Evolutionary conservation across 2,888 invertebrate species (phyloP).

Genomic region (Lasius fuliginosus): DNA sequence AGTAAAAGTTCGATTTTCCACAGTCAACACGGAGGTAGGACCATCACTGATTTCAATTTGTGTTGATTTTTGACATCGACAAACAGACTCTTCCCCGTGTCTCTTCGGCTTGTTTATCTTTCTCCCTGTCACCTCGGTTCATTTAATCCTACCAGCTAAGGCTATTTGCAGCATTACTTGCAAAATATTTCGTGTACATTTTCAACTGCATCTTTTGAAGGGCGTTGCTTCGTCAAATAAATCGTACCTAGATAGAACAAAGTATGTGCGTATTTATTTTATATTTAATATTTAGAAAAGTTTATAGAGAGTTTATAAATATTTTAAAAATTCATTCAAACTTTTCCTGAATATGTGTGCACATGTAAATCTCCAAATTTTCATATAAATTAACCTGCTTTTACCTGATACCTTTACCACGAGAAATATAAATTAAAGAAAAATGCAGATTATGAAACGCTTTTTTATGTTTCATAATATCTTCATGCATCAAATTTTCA

Average conservation of each 20-base stretch:
- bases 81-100: slow-evolving; percentile 80
- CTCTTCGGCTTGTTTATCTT: slow-evolving; percentile 81
- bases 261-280: not conserved
- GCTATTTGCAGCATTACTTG: slow-evolving; percentile 81
- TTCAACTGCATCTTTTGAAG: slow-evolving; percentile 54
- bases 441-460: not conserved
- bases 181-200: slow-evolving; percentile 81
- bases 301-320: slow-evolving; percentile 17
- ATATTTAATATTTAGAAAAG: slow-evolving; percentile 49
- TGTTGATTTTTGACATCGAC: slow-evolving; percentile 85
- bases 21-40: slow-evolving; percentile 76
- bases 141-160: slow-evolving; percentile 79
- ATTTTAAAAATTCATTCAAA: slow-evolving; percentile 29
- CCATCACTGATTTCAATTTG: slow-evolving; percentile 83
- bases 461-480: not conserved
- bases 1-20: slow-evolving; percentile 76
- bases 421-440: not conserved
- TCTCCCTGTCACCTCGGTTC: slow-evolving; percentile 80
- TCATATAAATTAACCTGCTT: not conserved
- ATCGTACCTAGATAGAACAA: not conserved
- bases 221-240: slow-evolving; percentile 26
- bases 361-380: not conserved
- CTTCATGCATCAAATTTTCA: not conserved
- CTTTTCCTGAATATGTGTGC: slow-evolving; percentile 32
- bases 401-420: too few species aligned